phyloP scores from a whole-genome alignment of 2,113 vertebrate species.

The Columba livia region DNA sequence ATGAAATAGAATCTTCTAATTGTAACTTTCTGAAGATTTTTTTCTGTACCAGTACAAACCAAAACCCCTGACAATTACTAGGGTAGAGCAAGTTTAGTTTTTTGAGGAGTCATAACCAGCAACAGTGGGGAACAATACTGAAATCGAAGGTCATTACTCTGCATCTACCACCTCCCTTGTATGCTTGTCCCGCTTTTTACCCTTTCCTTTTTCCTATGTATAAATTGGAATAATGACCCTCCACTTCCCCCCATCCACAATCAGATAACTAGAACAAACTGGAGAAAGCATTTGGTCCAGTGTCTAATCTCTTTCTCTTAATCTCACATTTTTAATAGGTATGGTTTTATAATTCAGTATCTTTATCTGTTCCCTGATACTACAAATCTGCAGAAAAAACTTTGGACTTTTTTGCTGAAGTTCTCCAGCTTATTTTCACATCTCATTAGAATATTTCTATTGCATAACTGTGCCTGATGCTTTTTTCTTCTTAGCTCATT shows the following conservation, averaged over 20 bases:
- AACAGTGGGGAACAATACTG: not conserved
- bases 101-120: not conserved
- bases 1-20: not conserved
- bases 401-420: not conserved
- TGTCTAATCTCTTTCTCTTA: not conserved
- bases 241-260: rapidly evolving
- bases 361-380: not conserved
- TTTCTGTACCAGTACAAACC: not conserved
- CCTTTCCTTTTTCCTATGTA: not conserved
- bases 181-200: not conserved
- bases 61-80: not conserved
- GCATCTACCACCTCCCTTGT: not conserved
- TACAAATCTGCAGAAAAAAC: not conserved
- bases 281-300: not conserved
- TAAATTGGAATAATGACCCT: not conserved
- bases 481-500: not conserved
- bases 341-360: not conserved
- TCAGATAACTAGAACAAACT: not conserved
- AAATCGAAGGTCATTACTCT: not conserved
- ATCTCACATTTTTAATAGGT: not conserved
- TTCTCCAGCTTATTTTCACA: not conserved
- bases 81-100: not conserved
- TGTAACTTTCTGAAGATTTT: not conserved
- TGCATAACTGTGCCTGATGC: not conserved
- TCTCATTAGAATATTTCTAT: not conserved